Base-by-base conservation (phyloP, 30 jellyfish, hydroid and myxozoan genomes). In the Phacellophora camtschatica region DNA sequence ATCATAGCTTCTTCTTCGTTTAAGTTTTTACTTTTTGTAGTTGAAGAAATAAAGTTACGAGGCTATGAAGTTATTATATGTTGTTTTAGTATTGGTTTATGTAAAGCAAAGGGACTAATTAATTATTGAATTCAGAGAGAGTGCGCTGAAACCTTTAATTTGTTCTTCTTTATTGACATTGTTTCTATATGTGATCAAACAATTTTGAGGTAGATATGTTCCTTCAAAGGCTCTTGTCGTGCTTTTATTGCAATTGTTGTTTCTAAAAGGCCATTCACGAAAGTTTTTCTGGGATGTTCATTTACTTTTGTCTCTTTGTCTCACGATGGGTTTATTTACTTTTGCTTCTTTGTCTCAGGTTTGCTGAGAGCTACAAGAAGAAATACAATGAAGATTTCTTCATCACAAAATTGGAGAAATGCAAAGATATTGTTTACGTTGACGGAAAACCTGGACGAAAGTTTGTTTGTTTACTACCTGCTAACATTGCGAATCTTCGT, bases 401-500 rank as follows among this genome's bases (percentile, higher is more conserved):
- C 64, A 74, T 75, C 7, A 13, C 18, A 37, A 35, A 82, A 35
- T 57, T 89, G 51, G 76, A 58, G n/a, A 39, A 13, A 16, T 35
- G 83, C 54, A 75, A 84, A 70, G 96, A 74, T 39, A 43, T 73
- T 16, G 77, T 90, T 22, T 90, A 54, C 30, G 46, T 91, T 25
- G 98, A 84, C 68, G 98, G 98, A 24, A 64, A 43, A 66, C 95
- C 96, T 48, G 95, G 96, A 11, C 45, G 51, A 33, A 83, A 72
- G 53, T 82, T 84, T 46, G 79, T 83, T 10, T 90, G 95, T 49
- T 57, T 76, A 20, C 29, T 66, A 19, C 20, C 28, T 27, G 45
- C 39, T 36, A 71, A 89, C 1, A 76, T 56, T 65, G 67, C 96
- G 31, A 42, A 15, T 22, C 6, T 54, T 13, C 81, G 49, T 1